phyloP scores from a whole-genome alignment of 2,888 invertebrate species.

The Zele albiditarsus region DNA sequence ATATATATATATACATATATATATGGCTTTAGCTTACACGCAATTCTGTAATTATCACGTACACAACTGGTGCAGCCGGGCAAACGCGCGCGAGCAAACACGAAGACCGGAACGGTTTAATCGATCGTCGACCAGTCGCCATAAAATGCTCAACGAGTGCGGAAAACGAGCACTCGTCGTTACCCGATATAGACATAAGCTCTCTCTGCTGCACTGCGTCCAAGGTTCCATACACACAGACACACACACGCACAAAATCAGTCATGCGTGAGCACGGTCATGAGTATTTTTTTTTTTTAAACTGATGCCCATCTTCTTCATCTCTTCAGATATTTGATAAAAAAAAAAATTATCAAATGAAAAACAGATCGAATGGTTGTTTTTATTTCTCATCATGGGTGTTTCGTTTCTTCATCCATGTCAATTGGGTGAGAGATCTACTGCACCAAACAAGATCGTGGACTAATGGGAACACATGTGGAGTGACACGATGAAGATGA shows the following conservation, averaged over 20 bases:
- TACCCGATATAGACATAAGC: slow-evolving; percentile 55
- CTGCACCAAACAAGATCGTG: slow-evolving; percentile 5
- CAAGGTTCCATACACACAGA: slow-evolving; percentile 41
- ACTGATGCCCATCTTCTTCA: slow-evolving; percentile 31
- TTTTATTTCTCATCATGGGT: slow-evolving; percentile 14
- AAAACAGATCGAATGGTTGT: neutral
- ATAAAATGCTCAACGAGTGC: slow-evolving; percentile 49
- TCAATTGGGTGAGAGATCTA: slow-evolving; percentile 25
- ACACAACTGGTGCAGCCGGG: slow-evolving; percentile 31
- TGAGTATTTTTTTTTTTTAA: slow-evolving; percentile 40
- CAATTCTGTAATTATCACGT: slow-evolving; percentile 58
- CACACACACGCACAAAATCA: slow-evolving; percentile 38
- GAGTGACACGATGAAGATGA: slow-evolving; percentile 6
- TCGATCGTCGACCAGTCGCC: slow-evolving; percentile 49
- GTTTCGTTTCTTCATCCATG: neutral
- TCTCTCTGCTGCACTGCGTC: neutral
- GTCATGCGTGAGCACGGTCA: slow-evolving; percentile 46
- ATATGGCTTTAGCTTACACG: slow-evolving; percentile 45
- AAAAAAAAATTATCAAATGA: neutral
- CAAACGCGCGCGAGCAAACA: slow-evolving; percentile 10
- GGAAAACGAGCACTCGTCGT: slow-evolving; percentile 36
- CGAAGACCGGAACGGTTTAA: slow-evolving; percentile 48
- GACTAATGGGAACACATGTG: neutral
- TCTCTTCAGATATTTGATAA: slow-evolving; percentile 19
- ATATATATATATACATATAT: neutral